These are phyloP conservation scores for Teinopalpus imperialis DNA, from an alignment of 2,888 invertebrate genomes.

Conservation along the genomic window DNA sequence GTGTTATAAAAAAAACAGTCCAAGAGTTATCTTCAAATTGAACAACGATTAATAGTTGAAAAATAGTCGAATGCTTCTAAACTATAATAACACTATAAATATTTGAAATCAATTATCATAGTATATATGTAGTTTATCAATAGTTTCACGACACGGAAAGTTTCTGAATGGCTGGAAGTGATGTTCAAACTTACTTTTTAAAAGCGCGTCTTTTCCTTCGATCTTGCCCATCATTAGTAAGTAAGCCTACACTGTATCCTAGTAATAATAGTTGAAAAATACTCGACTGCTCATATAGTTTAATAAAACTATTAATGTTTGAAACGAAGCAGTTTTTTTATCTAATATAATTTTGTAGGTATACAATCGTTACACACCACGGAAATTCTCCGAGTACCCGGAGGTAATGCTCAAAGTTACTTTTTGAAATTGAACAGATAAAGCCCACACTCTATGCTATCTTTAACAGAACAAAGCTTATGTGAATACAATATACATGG, in stretches of 20 bases:
- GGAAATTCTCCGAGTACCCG: neutral
- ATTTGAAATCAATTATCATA: too few species aligned
- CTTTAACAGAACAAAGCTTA: neutral
- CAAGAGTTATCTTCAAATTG: conserved; percentile 1
- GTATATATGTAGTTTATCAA: too few species aligned
- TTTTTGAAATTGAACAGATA: conserved; percentile 1
- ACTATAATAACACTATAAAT: too few species aligned
- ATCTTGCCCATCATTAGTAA: too few species aligned
- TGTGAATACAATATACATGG: conserved; percentile 2
- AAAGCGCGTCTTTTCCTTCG: too few species aligned
- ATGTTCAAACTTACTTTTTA: too few species aligned
- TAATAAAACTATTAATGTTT: conserved; percentile 2
- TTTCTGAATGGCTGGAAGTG: too few species aligned
- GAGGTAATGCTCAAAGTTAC: neutral
- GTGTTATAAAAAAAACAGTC: neutral
- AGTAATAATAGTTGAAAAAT: too few species aligned
- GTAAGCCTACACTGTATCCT: too few species aligned
- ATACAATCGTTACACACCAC: neutral
- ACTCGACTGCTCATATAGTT: neutral
- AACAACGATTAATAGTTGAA: conserved; percentile 1
- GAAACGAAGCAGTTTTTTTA: neutral
- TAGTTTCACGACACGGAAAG: too few species aligned
- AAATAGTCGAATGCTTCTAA: too few species aligned
- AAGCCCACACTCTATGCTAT: neutral
- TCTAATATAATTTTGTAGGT: neutral